Percentiles rank a stretch among this genome's conserved stretches.
Evolutionary conservation across 1,140 invertebrate genomes (phyloP).

Genomic region (Pectinophora gossypiella): DNA sequence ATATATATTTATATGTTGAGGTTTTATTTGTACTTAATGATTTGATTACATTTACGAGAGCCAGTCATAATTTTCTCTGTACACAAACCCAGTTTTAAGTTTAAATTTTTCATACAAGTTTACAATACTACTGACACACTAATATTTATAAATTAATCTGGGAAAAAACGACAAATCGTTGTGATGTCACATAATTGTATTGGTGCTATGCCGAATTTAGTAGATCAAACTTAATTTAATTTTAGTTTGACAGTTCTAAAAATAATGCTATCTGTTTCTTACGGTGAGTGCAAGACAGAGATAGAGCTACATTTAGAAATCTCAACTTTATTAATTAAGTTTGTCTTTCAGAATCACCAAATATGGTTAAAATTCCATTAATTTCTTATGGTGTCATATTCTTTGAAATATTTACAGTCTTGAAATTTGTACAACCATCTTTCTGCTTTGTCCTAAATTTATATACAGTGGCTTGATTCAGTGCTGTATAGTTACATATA

Average conservation of each 20-base stretch:
- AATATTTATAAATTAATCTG: background rate
- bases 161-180: background rate
- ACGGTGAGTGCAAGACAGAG: no score
- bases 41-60: background rate
- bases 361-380: background rate
- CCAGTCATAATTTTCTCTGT: background rate
- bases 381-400: background rate
- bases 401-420: constrained; percentile 56
- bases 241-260: no score
- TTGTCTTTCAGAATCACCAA: no score
- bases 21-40: background rate
- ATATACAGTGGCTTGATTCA: constrained; percentile 49
- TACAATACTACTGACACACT: background rate
- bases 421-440: constrained; percentile 65
- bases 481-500: constrained; percentile 52
- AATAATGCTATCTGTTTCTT: no score
- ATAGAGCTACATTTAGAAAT: no score
- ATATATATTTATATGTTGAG: background rate
- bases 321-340: no score
- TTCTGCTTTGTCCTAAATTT: constrained; percentile 43
- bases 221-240: no score
- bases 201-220: no score
- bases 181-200: no score
- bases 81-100: background rate
- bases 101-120: background rate